A percentile compares a stretch with the other conserved stretches of the same genome.
Evolutionary conservation across 2,113 vertebrate species (phyloP).

Genomic region (Lynx canadensis): DNA sequence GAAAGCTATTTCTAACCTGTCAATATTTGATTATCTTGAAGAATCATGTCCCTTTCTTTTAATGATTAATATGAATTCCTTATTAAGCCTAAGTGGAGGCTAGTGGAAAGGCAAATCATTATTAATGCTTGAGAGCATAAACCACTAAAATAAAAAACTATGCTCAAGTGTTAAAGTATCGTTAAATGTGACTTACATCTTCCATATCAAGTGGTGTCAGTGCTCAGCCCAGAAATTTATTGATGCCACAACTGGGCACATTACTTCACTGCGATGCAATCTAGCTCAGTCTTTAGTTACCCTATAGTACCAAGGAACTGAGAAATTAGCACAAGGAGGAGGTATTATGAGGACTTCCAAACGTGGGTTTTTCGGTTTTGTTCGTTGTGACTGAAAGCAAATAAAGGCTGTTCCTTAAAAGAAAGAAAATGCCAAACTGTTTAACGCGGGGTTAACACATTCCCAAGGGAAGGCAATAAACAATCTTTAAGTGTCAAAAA

Average conservation of each 20-base stretch:
- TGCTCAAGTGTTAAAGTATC: conserved; percentile 81
- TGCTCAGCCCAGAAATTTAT: conserved; percentile 19
- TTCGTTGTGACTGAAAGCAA: conserved; percentile 16
- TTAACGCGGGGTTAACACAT: conserved; percentile 12
- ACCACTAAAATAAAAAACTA: conserved; percentile 78
- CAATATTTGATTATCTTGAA: conserved; percentile 98
- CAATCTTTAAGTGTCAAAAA: conserved; percentile 63
- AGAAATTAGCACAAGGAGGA: not conserved
- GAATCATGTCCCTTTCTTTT: conserved; percentile 94
- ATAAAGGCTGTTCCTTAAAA: conserved; percentile 36
- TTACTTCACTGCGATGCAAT: not conserved
- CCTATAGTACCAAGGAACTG: not conserved
- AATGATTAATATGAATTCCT: conserved; percentile 96
- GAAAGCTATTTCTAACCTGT: conserved; percentile 95
- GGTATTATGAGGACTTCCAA: not conserved
- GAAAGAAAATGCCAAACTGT: conserved; percentile 15
- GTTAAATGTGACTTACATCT: conserved; percentile 77
- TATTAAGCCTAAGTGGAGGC: conserved; percentile 89
- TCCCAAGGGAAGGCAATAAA: conserved; percentile 58
- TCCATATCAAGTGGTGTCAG: conserved; percentile 54
- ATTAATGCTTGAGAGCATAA: conserved; percentile 84
- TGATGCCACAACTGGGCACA: not conserved
- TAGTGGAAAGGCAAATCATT: conserved; percentile 83
- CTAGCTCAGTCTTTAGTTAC: not conserved
- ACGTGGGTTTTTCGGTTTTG: not conserved